Conservation (phyloP, 2,797 vertebrate species). For the Cossypha niveicapilla region DNA sequence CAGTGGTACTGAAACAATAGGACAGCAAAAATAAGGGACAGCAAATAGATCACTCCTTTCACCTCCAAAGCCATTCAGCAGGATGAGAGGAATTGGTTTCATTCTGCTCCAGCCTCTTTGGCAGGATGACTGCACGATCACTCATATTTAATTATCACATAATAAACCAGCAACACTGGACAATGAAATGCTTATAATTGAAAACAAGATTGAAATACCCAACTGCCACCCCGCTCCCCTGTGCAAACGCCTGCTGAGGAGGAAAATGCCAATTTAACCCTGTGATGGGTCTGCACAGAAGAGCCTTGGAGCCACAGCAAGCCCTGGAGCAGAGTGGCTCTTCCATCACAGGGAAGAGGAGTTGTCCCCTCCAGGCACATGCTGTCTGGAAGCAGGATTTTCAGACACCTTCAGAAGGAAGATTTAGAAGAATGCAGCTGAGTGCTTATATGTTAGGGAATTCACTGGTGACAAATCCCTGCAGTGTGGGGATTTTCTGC, state of each 20-base stretch:
- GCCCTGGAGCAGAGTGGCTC: neutral
- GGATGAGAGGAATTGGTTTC: neutral
- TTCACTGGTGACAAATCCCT: neutral
- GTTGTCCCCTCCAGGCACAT: neutral
- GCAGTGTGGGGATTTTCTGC: neutral
- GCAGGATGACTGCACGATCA: neutral
- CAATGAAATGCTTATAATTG: constrained; percentile 55
- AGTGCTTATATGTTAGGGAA: neutral
- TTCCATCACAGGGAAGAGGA: fast-evolving
- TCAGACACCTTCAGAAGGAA: neutral
- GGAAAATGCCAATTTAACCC: neutral
- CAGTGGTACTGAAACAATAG: constrained; percentile 10
- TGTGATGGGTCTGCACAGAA: fast-evolving
- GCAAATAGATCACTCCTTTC: constrained; percentile 11
- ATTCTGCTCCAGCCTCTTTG: neutral
- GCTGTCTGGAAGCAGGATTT: neutral
- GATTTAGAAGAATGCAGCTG: neutral
- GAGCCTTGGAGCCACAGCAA: neutral
- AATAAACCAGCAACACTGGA: neutral
- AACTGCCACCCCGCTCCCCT: neutral
- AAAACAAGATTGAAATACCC: constrained; percentile 44
- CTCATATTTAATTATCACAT: constrained; percentile 60
- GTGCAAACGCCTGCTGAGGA: neutral
- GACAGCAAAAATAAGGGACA: constrained; percentile 14
- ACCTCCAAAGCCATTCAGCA: neutral